Conservation (phyloP, 2,113 vertebrate genomes). For the Tricholaema leucomelas region DNA sequence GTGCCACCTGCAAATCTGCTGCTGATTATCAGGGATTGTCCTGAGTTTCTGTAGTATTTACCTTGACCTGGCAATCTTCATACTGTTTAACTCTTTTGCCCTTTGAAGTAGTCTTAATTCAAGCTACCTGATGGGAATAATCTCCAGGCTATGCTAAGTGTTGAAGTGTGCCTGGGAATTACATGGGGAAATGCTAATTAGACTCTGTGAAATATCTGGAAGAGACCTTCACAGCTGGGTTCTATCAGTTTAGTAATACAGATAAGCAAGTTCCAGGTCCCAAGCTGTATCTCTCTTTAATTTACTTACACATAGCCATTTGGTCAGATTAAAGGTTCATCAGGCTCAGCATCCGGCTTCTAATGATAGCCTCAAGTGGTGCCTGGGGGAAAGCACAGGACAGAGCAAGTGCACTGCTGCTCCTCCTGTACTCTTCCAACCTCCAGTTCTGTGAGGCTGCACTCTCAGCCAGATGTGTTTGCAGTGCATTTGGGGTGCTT, state of each 20-base stretch:
- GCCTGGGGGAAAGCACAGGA: not conserved
- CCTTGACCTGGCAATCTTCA: not conserved
- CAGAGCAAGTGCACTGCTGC: not conserved
- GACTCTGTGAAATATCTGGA: not conserved
- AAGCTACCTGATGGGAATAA: not conserved
- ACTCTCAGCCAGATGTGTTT: not conserved
- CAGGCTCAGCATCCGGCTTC: slow-evolving; percentile 30
- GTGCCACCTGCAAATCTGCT: too few species aligned
- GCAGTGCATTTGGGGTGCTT: not conserved
- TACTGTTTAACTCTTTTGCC: not conserved
- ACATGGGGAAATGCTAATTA: not conserved
- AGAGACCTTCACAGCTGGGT: slow-evolving; percentile 15
- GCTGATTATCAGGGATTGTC: not conserved
- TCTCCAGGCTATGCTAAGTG: not conserved
- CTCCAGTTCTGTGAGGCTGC: not conserved
- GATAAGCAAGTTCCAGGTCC: not conserved
- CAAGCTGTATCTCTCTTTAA: not conserved
- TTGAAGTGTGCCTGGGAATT: not conserved
- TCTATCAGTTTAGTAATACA: not conserved
- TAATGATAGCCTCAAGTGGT: slow-evolving; percentile 13
- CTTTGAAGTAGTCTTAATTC: not conserved
- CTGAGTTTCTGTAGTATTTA: not conserved
- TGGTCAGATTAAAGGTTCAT: slow-evolving; percentile 43
- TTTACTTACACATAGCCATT: slow-evolving; percentile 8
- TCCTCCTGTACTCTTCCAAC: not conserved